Evolutionary conservation across 2,113 vertebrate genomes (phyloP).

Genomic region (Sebastes schlegelii): DNA sequence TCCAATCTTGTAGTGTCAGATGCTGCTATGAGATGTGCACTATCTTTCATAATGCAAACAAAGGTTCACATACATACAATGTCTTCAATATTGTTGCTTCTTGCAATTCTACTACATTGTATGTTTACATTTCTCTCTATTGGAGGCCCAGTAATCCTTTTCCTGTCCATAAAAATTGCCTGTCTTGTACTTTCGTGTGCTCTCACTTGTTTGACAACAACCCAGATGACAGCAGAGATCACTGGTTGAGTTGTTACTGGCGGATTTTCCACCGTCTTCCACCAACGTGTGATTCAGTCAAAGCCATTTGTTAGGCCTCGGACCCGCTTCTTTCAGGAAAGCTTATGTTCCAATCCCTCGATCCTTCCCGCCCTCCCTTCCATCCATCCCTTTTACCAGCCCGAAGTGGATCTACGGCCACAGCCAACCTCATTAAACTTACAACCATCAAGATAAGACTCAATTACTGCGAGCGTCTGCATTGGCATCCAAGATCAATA

Average conservation of each 20-base stretch:
- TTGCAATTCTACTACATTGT: neutral
- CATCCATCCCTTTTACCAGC: slow-evolving; percentile 25
- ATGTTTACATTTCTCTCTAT: slow-evolving; percentile 15
- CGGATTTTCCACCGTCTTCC: slow-evolving; percentile 21
- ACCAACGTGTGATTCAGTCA: neutral
- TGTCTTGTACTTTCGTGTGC: neutral
- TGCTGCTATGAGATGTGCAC: neutral
- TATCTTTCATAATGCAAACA: slow-evolving; percentile 13
- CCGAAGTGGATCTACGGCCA: slow-evolving; percentile 41
- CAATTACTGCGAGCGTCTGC: slow-evolving; percentile 66
- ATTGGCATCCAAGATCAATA: slow-evolving; percentile 75
- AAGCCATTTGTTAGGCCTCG: slow-evolving; percentile 12
- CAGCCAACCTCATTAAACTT: slow-evolving; percentile 76
- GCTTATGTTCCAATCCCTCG: slow-evolving; percentile 5
- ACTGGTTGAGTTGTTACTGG: slow-evolving; percentile 26
- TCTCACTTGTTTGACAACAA: slow-evolving; percentile 29
- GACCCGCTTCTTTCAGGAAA: slow-evolving; percentile 20
- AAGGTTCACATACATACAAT: neutral
- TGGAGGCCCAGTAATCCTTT: neutral
- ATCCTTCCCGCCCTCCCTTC: slow-evolving; percentile 15
- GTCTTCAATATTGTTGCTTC: neutral
- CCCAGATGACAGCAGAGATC: slow-evolving; percentile 34
- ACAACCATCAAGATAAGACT: slow-evolving; percentile 77
- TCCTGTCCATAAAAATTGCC: slow-evolving; percentile 5
- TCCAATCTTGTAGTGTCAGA: slow-evolving; percentile 3